Base-by-base conservation (phyloP, 2,113 vertebrate species). In the Thinocorus orbignyianus region DNA sequence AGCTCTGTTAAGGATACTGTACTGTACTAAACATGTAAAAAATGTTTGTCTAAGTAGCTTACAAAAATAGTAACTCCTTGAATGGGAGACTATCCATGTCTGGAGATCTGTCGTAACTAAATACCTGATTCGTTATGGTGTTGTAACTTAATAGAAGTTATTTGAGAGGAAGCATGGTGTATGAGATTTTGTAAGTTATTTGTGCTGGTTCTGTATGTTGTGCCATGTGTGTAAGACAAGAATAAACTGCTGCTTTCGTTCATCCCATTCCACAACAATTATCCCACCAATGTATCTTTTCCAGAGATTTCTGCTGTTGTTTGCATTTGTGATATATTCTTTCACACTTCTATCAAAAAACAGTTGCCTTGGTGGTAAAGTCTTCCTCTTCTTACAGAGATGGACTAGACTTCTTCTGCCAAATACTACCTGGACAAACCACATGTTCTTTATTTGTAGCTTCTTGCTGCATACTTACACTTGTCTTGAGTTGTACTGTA, bases 241-340 rank as follows among this genome's bases (percentile, higher is more conserved):
- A 98, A 98, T 98, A 98, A 98, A 98, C 76, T 96, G 95, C 97
- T 98, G 97, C 97, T 98, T 98, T 98, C 86, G 69, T 95, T 96
- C 97, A 98, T 97, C 18, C 24, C 76, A 94, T 97, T 54, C 91
- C 57, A 94, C 79, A 71, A 79, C 42, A 95, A 78, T 88, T 72
- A 93, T 92, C 89, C 66, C 94, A 94, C 41, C 30, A 86, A 49
- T 58, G 76, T 90, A 81, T 83, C 61, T 77, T 80, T 54, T 58
- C 39, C 25, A 61, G 80, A 79, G 39, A 68, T n/a, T 89, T 72
- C 39, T 74, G 35, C 41, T 85, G 3, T 7, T 90, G 6, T 44
- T 91, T 79, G 23, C 69, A 4, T 49, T 88, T 13, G 7, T 39
- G 3, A 28, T 80, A 30, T 80, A 66, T 49, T 46, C 11, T 69